These are phyloP conservation scores for Lamprologus tigripictilis DNA, from an alignment of 2,113 vertebrate genomes.

Conservation along the genomic window DNA sequence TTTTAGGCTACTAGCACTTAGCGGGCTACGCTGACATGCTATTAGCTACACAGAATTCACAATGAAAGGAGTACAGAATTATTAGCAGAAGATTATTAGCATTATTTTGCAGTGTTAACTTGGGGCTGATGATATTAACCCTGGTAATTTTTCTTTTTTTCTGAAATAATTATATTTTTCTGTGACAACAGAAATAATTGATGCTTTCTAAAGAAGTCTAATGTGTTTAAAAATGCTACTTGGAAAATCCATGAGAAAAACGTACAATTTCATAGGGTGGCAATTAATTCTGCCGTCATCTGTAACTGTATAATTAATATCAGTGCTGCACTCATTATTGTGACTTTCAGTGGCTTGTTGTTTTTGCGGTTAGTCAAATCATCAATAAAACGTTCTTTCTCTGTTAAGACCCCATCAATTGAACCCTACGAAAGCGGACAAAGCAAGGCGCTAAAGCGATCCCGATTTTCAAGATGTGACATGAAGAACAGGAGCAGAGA, in stretches of 20 bases:
- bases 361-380: neutral
- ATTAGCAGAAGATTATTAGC: neutral
- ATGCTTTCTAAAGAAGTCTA: neutral
- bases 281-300: fast-evolving
- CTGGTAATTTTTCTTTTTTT: neutral
- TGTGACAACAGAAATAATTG: neutral
- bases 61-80: neutral
- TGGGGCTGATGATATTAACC: neutral
- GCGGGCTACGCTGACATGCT: neutral
- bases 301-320: neutral
- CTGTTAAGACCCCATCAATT: neutral
- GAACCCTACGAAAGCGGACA: neutral
- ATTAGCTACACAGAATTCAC: neutral
- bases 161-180: neutral
- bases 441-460: neutral
- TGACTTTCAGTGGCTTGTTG: neutral
- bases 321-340: neutral
- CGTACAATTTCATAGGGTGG: neutral
- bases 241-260: neutral
- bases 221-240: neutral
- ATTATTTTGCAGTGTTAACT: neutral
- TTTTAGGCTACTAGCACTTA: neutral
- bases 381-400: neutral
- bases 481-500: neutral
- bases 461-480: neutral